Conservation (phyloP, 2,113 vertebrate species). For the Periophthalmodon schlosseri region DNA sequence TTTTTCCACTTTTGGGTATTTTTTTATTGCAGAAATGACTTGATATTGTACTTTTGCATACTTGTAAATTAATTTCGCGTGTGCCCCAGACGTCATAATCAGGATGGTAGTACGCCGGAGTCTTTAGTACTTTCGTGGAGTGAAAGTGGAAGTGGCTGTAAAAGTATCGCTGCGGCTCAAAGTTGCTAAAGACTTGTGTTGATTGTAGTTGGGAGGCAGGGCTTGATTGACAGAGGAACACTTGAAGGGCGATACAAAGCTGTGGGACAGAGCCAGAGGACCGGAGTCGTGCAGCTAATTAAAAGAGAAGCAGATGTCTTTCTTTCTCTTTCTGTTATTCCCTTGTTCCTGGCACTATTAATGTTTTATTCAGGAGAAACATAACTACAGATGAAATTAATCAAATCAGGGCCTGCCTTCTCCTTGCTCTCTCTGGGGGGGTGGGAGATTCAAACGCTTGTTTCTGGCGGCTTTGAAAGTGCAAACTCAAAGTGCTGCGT, state of each 20-base stretch:
- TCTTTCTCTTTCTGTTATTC: conserved; percentile 74
- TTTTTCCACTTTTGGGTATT: neutral
- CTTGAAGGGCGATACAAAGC: conserved; percentile 71
- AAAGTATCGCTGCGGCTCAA: conserved; percentile 51
- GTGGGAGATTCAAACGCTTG: conserved; percentile 74
- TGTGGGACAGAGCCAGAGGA: conserved; percentile 58
- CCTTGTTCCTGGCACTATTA: conserved; percentile 76
- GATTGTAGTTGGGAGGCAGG: conserved; percentile 52
- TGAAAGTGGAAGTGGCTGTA: conserved; percentile 41
- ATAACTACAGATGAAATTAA: conserved; percentile 81
- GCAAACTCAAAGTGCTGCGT: conserved; percentile 76
- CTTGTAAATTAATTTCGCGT: neutral
- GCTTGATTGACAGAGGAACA: conserved; percentile 73
- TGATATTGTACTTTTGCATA: neutral
- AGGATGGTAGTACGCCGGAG: neutral
- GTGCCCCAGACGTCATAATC: neutral
- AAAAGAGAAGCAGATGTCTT: conserved; percentile 75
- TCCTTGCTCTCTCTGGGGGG: conserved; percentile 72
- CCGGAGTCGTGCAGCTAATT: conserved; percentile 72
- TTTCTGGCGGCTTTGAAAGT: conserved; percentile 75
- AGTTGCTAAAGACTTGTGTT: conserved; percentile 67
- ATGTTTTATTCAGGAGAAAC: conserved; percentile 82
- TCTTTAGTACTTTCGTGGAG: conserved; percentile 58
- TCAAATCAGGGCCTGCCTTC: conserved; percentile 78
- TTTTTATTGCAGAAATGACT: neutral